Evolutionary conservation across 1,140 invertebrate genomes (phyloP).

Genomic region (Cotesia vestalis): DNA sequence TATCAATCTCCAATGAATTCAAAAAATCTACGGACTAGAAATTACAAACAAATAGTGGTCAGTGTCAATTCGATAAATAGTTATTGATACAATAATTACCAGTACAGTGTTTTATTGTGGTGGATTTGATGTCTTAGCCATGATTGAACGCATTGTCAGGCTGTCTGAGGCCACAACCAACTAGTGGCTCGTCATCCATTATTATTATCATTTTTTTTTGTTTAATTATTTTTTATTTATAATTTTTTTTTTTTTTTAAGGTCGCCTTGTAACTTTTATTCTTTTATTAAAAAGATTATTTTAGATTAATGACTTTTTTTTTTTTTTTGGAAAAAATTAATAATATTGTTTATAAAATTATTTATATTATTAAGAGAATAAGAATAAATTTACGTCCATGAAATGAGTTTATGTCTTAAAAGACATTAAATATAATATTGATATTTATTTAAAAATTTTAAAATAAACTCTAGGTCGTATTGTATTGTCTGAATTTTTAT

Average conservation of each 20-base stretch:
- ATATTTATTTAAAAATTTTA: not conserved
- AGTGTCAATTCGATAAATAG: not conserved
- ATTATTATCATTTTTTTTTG: not conserved
- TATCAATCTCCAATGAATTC: not conserved
- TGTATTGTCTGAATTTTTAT: not conserved
- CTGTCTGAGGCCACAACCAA: conserved; percentile 12
- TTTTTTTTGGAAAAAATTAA: no score
- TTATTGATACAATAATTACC: not conserved
- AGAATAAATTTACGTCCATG: no score
- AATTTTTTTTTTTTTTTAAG: conserved; percentile 9
- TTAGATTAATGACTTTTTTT: no score
- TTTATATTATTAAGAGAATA: no score
- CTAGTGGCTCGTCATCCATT: conserved; percentile 18
- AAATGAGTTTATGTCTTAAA: no score
- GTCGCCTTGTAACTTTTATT: no score
- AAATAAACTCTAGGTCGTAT: not conserved
- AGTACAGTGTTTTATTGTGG: not conserved
- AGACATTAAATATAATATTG: no score
- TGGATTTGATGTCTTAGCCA: not conserved
- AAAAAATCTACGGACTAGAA: no score
- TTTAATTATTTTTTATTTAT: not conserved
- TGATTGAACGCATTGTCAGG: conserved; percentile 1
- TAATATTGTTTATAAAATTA: no score
- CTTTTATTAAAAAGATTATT: no score
- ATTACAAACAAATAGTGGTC: not conserved